Evolutionary conservation across 2,888 invertebrate species (phyloP).

Genomic region (Tinea trinotella): DNA sequence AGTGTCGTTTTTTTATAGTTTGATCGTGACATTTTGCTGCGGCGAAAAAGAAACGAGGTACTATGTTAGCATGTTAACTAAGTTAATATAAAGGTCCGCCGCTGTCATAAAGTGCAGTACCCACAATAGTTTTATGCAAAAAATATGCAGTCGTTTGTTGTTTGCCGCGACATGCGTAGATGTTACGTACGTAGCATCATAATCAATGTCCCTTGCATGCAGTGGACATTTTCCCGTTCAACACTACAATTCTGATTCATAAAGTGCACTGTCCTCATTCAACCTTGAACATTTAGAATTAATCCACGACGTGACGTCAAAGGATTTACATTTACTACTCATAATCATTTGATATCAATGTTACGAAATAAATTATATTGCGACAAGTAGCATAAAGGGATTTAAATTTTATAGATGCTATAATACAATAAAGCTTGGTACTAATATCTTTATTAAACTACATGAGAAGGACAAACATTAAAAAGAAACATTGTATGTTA

Average conservation of each 20-base stretch:
- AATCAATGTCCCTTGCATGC: conserved; percentile 37
- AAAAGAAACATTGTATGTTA: conserved; percentile 3
- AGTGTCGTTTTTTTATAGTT: conserved; percentile 41
- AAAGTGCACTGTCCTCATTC: conserved; percentile 6
- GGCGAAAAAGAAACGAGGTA: conserved; percentile 60
- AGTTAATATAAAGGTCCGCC: conserved; percentile 56
- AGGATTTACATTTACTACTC: neutral
- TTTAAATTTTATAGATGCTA: too few relatives aligned
- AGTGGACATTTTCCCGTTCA: neutral
- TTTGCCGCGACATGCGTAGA: conserved; percentile 41
- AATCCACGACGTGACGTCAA: neutral
- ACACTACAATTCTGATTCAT: neutral
- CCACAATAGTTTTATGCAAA: conserved; percentile 66
- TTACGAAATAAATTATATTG: too few relatives aligned
- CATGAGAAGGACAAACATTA: neutral
- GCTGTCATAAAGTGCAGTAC: conserved; percentile 63
- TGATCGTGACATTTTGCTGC: conserved; percentile 59
- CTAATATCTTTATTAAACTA: conserved; percentile 1
- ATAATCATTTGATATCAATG: neutral
- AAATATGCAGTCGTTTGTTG: conserved; percentile 59
- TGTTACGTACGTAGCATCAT: conserved; percentile 51
- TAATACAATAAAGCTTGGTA: neutral
- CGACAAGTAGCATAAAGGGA: too few relatives aligned
- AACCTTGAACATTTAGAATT: conserved; percentile 9
- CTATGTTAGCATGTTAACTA: conserved; percentile 67